phyloP scores from a whole-genome alignment of 2,888 invertebrate species.

The Agrotis ipsilon region DNA sequence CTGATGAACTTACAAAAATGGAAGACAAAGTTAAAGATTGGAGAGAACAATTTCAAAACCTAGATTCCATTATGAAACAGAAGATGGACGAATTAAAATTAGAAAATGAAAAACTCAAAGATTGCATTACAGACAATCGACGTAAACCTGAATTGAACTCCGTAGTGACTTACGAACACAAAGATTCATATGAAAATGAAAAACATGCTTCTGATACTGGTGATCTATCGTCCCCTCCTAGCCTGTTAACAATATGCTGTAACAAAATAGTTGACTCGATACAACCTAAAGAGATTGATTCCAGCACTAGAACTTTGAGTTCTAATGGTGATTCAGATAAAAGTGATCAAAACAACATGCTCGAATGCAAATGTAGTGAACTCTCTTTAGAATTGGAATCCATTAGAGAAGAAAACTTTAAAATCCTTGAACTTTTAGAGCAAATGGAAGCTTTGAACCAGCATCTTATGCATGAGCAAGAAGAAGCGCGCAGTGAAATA shows the following conservation, averaged over 20 bases:
- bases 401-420: constrained; percentile 72
- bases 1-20: constrained; percentile 74
- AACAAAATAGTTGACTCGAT: constrained; percentile 77
- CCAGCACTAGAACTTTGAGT: constrained; percentile 63
- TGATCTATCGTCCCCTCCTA: constrained; percentile 75
- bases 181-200: constrained; percentile 41
- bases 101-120: constrained; percentile 76
- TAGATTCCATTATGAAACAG: constrained; percentile 73
- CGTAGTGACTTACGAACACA: constrained; percentile 34
- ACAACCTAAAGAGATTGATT: constrained; percentile 70
- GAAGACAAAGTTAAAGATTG: constrained; percentile 74
- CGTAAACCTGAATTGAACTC: constrained; percentile 33
- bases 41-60: constrained; percentile 73
- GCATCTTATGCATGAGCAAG: constrained; percentile 76
- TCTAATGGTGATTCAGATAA: constrained; percentile 59
- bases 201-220: constrained; percentile 27
- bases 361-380: constrained; percentile 69
- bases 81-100: constrained; percentile 72
- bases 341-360: constrained; percentile 49
- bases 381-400: constrained; percentile 65
- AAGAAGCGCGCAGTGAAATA: constrained; percentile 78
- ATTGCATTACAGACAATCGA: constrained; percentile 46
- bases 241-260: constrained; percentile 82
- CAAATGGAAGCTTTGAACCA: constrained; percentile 73
- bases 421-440: constrained; percentile 68